Base-by-base conservation (phyloP, 2,888 invertebrate genomes). In the Pachliopta kotzebuea region DNA sequence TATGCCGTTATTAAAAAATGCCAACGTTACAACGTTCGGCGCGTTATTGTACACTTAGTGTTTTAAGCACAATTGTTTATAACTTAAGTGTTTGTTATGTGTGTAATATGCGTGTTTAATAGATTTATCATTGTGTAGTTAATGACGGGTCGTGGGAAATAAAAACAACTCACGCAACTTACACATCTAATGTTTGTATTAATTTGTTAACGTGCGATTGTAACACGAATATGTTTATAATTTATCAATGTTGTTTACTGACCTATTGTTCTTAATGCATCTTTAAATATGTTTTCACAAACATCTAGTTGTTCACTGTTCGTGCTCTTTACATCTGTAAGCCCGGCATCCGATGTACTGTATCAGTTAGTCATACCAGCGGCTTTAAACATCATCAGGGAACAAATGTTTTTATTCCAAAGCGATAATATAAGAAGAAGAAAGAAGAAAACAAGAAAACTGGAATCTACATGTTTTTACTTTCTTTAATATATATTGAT, bases 141-240 rank as follows among this genome's bases (percentile, higher is more conserved):
- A 54, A 60, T 49, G 57, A 18, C 20, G 57, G 42, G 54, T 29
- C 61, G 65, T 65, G 65, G 49, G 65, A 65, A 65, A 56, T n/a
- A 21, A 78, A 78, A 79, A 81, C 79, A 81, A 79, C 80, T 81
- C 76, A 75, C 74, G 74, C 71, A 67, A 74, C 71, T 71, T 75
- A 53, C 24, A 24, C 4, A 49, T 11, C 23, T 85, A 85, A 84
- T 85, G 80, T 77, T 83, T 84, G 81, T 79, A 77, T 83, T 77
- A 78, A 78, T 76, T 81, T 73, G 74, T 72, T 70, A 74, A 77
- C 76, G 80, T 77, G 79, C 49, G 21, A 55, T 20, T 45, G 42
- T 23, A 17, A 60, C 54, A 60, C 42, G 60, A 60, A 60, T n/a
- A 29, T 23, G n/a, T 31, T 37, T 1, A 26, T 60, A 45, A 55